Base-by-base conservation (phyloP, 2,797 vertebrate genomes). In the Fratercula arctica region DNA sequence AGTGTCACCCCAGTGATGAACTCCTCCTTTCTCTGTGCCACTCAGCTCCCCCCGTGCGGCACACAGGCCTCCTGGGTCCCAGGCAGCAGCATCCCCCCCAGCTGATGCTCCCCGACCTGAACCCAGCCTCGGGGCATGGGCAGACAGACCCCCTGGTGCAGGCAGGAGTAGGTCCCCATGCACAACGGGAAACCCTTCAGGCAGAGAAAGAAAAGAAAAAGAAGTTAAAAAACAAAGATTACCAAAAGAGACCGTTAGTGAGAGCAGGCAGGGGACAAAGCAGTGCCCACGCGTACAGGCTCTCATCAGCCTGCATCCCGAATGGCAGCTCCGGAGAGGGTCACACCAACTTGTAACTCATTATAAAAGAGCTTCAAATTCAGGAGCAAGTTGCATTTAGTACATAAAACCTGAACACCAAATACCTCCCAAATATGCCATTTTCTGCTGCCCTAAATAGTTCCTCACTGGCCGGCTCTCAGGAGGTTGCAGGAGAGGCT, bases 231-330 rank as follows among this genome's bases (percentile, higher is more conserved):
- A 3, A 1, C 18, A 43, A 76, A 43, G 41, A 54, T 4, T 13
- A 39, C 10, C 39, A 60, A 77, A 80, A 57, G 31, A 67, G 14
- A 33, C 13, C 3, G 1, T 8, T 24, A 29, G 35, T 10, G 31
- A 86, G 69, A 78, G 45, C 25, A 31, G 48, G 39, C 29, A 4
- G 39, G n/a, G 33, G 28, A 60, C 21, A 78, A 57, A 73, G 63
- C 59, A 45, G 24, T 14, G 63, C 28, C n/a, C 66, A 21, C 0
- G 4, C 0, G 0, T 0, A 0, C 18, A 16, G 37, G 41, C 51
- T 41, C 39, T 18, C n/a, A 39, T 3, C 25, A 39, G 43, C 53
- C 60, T 10, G 24, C 60, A 46, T 29, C 68, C 50, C 33, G 4
- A 70, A 45, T 1, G 5, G 51, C 70, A 85, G 33, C 35, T 85